Evolutionary conservation across 1,140 invertebrate genomes (phyloP), one percentile per base, ranked within the genome.

Genomic region (Heliconius hewitsoni): DNA sequence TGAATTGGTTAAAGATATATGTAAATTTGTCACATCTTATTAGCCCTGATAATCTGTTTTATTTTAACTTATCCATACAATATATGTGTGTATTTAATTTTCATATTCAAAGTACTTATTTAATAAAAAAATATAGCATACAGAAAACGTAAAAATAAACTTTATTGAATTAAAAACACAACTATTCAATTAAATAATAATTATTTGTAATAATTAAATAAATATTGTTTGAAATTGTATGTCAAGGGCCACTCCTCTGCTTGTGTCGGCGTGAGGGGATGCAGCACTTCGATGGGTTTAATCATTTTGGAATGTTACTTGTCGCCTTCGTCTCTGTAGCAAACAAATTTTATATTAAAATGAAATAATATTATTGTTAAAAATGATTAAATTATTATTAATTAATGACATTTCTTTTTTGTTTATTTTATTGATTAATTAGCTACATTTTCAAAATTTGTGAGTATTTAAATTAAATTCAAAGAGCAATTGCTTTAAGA

Each of bases 281-380:
- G 81, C 82, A 37, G 78, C 83, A 81, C 82, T 76, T 77, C 83
- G 77, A 75, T 73, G 77, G 78, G 84, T 83, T 84, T 87, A 83
- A 91, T 93, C 91, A 93, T 92, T 93, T 93, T 89, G 91, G 90
- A 90, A 93, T 90, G 87, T 91, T 93, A 90, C 87, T 89, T 81
- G 89, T 83, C 39, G 89, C 91, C 92, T 93, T 93, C 90, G 87
- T 91, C 85, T 93, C 92, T 93, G 92, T 81, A 83, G 89, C 88
- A 92, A 92, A 93, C 86, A 92, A 92, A 91, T 23, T 30, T 66
- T 66, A 66, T 66, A 77, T 78, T 75, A 75, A 78, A 42, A 78
- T 81, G 42, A 74, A 77, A 23, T 27, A 71, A 71, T 57, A 9
- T 66, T 60, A 60, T 6, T 30, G 4, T 66, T 66, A 3, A 66